A percentile compares a stretch with the other conserved stretches of the same genome.
These are phyloP conservation scores for Dicycla oo DNA, from an alignment of 2,888 invertebrate species.

Conservation along the genomic window DNA sequence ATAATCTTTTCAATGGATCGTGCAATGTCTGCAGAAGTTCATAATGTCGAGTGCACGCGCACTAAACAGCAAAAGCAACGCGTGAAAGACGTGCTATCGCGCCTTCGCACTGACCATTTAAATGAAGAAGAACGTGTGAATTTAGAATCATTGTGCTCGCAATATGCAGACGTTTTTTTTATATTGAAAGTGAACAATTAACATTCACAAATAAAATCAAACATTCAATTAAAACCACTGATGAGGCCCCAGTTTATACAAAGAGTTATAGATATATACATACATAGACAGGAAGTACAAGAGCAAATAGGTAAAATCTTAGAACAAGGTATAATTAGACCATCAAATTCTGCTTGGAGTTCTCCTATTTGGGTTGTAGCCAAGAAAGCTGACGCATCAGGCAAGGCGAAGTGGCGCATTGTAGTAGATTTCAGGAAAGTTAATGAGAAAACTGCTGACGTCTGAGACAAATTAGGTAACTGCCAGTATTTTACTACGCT, in stretches of 20 bases:
- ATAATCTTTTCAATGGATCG: conserved; percentile 8
- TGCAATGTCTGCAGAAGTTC: neutral
- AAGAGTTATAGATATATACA: neutral
- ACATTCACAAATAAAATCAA: neutral
- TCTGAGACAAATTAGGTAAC: neutral
- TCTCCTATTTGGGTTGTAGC: conserved; percentile 15
- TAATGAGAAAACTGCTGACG: conserved; percentile 9
- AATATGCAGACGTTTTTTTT: neutral
- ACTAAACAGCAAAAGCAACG: neutral
- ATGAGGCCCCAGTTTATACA: neutral
- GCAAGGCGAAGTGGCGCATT: neutral
- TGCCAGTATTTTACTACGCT: no score
- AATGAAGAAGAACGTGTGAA: conserved; percentile 1
- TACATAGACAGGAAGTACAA: neutral
- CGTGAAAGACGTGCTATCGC: conserved; percentile 2
- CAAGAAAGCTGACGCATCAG: conserved; percentile 23
- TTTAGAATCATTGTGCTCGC: neutral
- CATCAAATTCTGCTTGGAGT: neutral
- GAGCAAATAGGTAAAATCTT: neutral
- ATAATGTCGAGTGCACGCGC: neutral
- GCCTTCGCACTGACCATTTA: neutral
- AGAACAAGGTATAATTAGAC: neutral
- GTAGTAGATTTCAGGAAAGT: conserved; percentile 1
- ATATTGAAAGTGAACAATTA: no score
- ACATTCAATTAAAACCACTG: neutral